These are phyloP conservation scores for Nomada hirtipes DNA, from an alignment of 2,888 invertebrate genomes.

Conservation along the genomic window DNA sequence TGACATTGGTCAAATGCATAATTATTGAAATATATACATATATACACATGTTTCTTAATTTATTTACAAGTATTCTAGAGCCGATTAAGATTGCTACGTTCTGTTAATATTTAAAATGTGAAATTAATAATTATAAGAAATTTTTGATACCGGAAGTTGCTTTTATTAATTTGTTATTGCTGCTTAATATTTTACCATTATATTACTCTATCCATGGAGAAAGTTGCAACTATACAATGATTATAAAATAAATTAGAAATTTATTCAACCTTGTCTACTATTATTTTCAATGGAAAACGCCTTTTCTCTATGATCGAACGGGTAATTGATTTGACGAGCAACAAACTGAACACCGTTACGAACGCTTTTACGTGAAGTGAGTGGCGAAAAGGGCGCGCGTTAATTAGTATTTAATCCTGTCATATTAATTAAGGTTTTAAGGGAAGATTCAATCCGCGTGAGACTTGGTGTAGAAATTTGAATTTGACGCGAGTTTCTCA, in stretches of 20 bases:
- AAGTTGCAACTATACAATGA: background rate
- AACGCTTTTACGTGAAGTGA: background rate
- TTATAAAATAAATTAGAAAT: conserved; percentile 2
- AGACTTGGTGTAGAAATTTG: conserved; percentile 27
- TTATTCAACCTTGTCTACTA: background rate
- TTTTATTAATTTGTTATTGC: background rate
- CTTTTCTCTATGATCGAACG: conserved; percentile 1
- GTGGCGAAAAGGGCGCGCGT: conserved; percentile 11
- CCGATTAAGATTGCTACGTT: background rate
- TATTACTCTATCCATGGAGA: background rate
- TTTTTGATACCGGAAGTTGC: conserved; percentile 8
- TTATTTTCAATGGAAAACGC: background rate
- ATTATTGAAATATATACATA: background rate
- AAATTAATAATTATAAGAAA: background rate
- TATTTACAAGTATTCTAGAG: background rate
- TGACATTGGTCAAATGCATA: background rate
- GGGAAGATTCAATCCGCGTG: conserved; percentile 13
- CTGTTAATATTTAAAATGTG: background rate
- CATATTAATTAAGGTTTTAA: conserved; percentile 25
- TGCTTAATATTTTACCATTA: background rate
- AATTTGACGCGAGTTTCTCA: conserved; percentile 58
- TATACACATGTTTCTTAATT: background rate
- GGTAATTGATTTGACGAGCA: conserved; percentile 29
- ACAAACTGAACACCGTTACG: conserved; percentile 18
- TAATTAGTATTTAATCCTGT: conserved; percentile 28